Conservation (phyloP, 2,797 vertebrate genomes). For the Telmatherina bonti region DNA sequence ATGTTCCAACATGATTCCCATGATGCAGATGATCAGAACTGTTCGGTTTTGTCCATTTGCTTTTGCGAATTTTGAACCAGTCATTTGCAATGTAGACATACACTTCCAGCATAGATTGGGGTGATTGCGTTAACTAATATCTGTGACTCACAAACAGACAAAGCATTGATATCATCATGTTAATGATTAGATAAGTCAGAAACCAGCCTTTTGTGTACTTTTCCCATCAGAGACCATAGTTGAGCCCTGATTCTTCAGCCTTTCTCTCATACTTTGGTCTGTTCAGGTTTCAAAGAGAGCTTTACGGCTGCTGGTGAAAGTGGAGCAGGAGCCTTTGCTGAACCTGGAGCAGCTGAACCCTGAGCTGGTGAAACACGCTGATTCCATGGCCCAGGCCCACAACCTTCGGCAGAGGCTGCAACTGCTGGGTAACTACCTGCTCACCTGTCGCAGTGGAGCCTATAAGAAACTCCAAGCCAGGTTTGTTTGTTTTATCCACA, state of each 20-base stretch:
- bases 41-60: not conserved
- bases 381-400: conserved; percentile 84
- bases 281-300: conserved; percentile 89
- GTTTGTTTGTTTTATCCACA: conserved; percentile 52
- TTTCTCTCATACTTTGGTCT: not conserved
- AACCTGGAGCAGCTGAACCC: conserved; percentile 90
- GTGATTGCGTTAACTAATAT: not conserved
- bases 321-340: conserved; percentile 89
- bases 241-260: not conserved
- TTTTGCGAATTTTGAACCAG: not conserved
- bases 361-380: conserved; percentile 86
- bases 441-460: conserved; percentile 91
- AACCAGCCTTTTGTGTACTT: too few species aligned
- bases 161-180: not conserved
- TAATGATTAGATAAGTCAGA: not conserved
- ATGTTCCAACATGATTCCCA: too few species aligned
- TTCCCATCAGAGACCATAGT: not conserved
- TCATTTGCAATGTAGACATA: not conserved
- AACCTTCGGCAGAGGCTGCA: conserved; percentile 87
- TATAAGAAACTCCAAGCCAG: conserved; percentile 83
- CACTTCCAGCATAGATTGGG: not conserved
- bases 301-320: conserved; percentile 85
- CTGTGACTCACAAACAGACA: not conserved
- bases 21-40: not conserved
- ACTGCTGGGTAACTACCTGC: conserved; percentile 92